Base-by-base conservation (phyloP, 2,888 invertebrate genomes). In the Ashinkailepas kermadecensis region DNA sequence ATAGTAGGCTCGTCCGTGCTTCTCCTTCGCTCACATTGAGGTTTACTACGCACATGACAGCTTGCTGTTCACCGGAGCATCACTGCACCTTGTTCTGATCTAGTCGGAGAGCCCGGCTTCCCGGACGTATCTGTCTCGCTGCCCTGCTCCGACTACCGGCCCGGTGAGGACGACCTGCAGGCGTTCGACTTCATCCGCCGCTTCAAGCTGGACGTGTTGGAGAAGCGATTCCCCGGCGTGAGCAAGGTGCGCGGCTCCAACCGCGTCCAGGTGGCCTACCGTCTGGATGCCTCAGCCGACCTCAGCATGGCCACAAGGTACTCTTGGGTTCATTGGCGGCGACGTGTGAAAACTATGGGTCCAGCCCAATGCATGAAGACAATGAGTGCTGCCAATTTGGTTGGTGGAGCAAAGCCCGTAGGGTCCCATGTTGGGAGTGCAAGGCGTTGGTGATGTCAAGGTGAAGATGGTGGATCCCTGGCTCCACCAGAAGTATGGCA, bases 151-250 rank as follows among this genome's bases (percentile, higher is more conserved):
- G 84, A 84, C 81, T 85, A 84, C 82, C 83, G 83, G 59, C 82
- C 84, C 4, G 84, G 84, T 3, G 93, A 94, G 85, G 92, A 93
- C 82, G 94, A 95, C 88, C 89, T 94, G 78, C 93, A 93, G 86
- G 93, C 93, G 0, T 93, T 93, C 85, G 95, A 95, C 87, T 91
- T 95, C 83, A 94, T 95, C 83, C 91, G 93, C 21, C 92, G 92
- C 84, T 94, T 93, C 87, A 90, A 91, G 25, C 85, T 87, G 83
- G 87, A 87, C 81, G 85, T 84, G 39, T 81, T 84, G 59, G 83
- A 85, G 82, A 83, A 84, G 70, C 82, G 83, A 70, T 84, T 82
- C 64, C 83, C 84, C 10, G 93, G 93, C 0, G 91, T 95, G 0
- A 90, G 90, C 12, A 88, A 91, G 86, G 93, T 95, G 8, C 89